phyloP scores from a whole-genome alignment of 2,888 invertebrate genomes.

The Rhagonycha lutea region DNA sequence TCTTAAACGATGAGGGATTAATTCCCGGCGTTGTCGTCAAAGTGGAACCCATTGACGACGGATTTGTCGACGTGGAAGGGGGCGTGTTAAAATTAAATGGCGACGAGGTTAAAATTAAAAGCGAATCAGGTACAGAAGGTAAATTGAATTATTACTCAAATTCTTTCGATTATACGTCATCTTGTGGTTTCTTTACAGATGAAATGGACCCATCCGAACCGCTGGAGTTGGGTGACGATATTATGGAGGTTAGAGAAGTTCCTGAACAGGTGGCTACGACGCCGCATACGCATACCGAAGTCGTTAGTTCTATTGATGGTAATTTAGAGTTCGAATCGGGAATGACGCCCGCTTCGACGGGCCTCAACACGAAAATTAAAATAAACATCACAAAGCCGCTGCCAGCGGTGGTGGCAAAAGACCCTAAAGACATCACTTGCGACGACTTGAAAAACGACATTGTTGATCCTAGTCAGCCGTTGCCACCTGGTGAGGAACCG shows the following conservation, averaged over 20 bases:
- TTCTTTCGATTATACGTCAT: not conserved
- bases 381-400: slow-evolving; percentile 81
- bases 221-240: slow-evolving; percentile 8
- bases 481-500: slow-evolving; percentile 62
- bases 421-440: slow-evolving; percentile 45
- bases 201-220: not conserved
- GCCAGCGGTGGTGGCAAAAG: slow-evolving; percentile 56
- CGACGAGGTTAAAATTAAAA: slow-evolving; percentile 65
- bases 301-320: slow-evolving; percentile 74
- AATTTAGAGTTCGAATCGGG: slow-evolving; percentile 64
- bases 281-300: slow-evolving; percentile 53
- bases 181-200: not conserved
- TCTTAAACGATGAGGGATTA: slow-evolving; percentile 34
- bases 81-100: slow-evolving; percentile 63
- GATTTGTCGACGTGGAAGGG: slow-evolving; percentile 52
- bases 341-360: slow-evolving; percentile 44
- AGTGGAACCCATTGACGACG: slow-evolving; percentile 68
- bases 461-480: slow-evolving; percentile 57
- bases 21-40: slow-evolving; percentile 39
- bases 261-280: slow-evolving; percentile 56
- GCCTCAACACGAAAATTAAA: slow-evolving; percentile 66
- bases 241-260: slow-evolving; percentile 34
- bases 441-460: slow-evolving; percentile 13
- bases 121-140: slow-evolving; percentile 72
- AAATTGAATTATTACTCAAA: slow-evolving; percentile 7